Base-by-base conservation (phyloP, 2,888 invertebrate species). In the Tenthredo mesomela region DNA sequence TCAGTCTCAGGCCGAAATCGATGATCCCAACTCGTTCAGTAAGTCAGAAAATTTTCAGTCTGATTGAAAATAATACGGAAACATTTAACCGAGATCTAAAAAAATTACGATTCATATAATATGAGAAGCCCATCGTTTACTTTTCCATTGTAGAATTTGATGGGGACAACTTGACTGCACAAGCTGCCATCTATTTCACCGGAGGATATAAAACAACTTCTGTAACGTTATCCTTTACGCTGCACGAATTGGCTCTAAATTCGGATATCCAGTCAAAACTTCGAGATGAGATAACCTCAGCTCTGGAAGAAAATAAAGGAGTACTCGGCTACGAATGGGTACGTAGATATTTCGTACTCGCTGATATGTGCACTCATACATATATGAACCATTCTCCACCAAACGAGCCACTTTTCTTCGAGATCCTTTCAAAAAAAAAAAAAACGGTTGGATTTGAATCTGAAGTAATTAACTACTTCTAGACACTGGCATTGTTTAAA, bases 181-280 rank as follows among this genome's bases (percentile, higher is more conserved):
- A 92, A 84, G 90, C 91, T 0, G 88, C 88, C 0, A 84, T 90
- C 7, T 92, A 91, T 70, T 92, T 91, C 83, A 87, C 87, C 15
- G 92, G 87, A 21, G 92, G 92, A 10, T 92, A 90, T 25, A 92
- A 91, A 86, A 91, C 91, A 0, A 89, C 92, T 0, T 90, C 91
- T 12, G 89, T 89, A 0, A 85, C 88, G 0, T 85, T 89, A 82
- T 85, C 89, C 0, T 91, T 90, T 12, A 37, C 37, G 37, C 7
- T 82, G 90, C 0, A 90, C 84, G 90, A 91, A 84, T 82, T 92
- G 2, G 91, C 92, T 0, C 18, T 88, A 29, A 71, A 90, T 10
- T 87, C 84, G 0, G 87, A 92, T 0, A 43, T 90, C 7, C 92
- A 92, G 47, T 83, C 77, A 0, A 89, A 78, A 15, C 67, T 91